Evolutionary conservation across 2,113 vertebrate genomes (phyloP).

Genomic region (Hemiprocne comata): DNA sequence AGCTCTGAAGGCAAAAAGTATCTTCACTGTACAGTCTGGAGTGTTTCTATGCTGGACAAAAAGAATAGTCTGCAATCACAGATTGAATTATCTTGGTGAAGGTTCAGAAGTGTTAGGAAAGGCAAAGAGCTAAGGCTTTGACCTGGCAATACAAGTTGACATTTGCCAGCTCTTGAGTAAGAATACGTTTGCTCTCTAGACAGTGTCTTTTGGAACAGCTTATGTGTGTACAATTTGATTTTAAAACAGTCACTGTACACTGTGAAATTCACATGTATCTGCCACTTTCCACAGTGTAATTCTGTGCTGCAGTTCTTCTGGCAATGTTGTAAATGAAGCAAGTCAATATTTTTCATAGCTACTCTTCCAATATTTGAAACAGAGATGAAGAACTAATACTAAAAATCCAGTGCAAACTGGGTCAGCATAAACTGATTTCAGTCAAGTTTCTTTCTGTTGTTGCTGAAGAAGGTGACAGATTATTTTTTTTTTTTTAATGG

Average conservation of each 20-base stretch:
- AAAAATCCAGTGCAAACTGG: background rate
- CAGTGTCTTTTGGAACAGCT: background rate
- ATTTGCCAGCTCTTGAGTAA: background rate
- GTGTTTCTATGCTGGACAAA: background rate
- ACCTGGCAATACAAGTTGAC: background rate
- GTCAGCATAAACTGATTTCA: background rate
- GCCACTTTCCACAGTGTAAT: background rate
- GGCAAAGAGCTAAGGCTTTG: background rate
- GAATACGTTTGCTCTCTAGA: background rate
- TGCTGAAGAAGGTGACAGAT: background rate
- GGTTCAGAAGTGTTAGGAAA: background rate
- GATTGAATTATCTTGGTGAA: background rate
- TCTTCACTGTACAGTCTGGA: background rate
- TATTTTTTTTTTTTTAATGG: background rate
- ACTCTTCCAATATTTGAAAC: background rate
- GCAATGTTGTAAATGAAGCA: background rate
- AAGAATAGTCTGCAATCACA: background rate
- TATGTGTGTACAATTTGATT: background rate
- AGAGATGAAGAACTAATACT: background rate
- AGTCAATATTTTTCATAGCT: background rate
- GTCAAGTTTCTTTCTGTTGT: background rate
- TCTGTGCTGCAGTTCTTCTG: background rate
- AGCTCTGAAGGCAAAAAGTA: background rate
- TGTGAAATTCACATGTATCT: background rate
- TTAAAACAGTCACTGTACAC: background rate